These are phyloP conservation scores for Astyanax mexicanus DNA, from an alignment of 2,797 vertebrate species.

Conservation along the genomic window DNA sequence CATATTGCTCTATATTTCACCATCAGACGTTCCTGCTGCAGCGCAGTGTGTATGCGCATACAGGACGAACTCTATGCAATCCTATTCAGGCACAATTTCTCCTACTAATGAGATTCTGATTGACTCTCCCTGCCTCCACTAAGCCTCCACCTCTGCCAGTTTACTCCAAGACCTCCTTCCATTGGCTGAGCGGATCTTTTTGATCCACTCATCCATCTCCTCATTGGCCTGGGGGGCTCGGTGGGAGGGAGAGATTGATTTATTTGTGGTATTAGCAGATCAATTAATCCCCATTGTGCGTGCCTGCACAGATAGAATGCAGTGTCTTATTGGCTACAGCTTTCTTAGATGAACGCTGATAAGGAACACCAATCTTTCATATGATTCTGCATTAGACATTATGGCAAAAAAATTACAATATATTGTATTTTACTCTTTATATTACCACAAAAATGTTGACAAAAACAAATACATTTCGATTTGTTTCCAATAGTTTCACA, in stretches of 20 bases:
- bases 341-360: conserved; percentile 81
- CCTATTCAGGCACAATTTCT: conserved; percentile 59
- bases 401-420: neutral
- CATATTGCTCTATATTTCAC: conserved; percentile 6
- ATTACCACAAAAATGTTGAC: neutral
- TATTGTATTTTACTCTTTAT: neutral
- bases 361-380: conserved; percentile 66
- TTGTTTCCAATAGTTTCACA: too few species aligned
- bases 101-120: conserved; percentile 76
- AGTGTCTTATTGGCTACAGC: conserved; percentile 81
- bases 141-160: conserved; percentile 65
- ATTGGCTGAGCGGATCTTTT: conserved; percentile 73
- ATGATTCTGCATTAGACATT: neutral
- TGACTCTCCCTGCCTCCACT: conserved; percentile 71
- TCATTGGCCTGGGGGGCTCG: conserved; percentile 74
- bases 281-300: conserved; percentile 88
- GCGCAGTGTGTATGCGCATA: conserved; percentile 20
- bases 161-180: conserved; percentile 53
- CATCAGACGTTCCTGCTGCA: neutral
- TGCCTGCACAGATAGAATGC: conserved; percentile 83
- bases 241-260: conserved; percentile 79
- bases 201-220: conserved; percentile 69
- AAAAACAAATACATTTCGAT: too few species aligned
- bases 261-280: conserved; percentile 86
- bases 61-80: conserved; percentile 54